Evolutionary conservation across 2,113 vertebrate species (phyloP).

Genomic region (Lepidiolamprologus cunningtoni): DNA sequence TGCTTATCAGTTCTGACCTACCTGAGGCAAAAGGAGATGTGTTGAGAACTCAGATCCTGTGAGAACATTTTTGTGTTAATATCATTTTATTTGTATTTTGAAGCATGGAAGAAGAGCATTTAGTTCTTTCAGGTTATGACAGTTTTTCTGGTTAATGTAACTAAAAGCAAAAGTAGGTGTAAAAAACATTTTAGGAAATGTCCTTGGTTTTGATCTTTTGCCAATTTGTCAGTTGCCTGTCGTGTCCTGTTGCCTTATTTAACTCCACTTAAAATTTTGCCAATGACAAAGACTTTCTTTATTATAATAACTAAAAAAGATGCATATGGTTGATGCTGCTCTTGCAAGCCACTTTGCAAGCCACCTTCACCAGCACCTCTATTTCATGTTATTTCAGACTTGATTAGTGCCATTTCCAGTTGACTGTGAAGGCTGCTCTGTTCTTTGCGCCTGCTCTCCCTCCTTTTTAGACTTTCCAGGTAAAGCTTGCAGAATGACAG

Average conservation of each 20-base stretch:
- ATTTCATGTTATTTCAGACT: neutral
- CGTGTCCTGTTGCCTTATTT: neutral
- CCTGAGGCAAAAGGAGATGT: neutral
- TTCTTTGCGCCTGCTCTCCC: neutral
- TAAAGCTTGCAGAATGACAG: neutral
- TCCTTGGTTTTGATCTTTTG: neutral
- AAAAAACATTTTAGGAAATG: neutral
- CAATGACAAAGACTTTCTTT: neutral
- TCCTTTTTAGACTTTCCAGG: neutral
- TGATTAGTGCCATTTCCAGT: neutral
- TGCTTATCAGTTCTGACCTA: neutral
- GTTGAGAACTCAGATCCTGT: neutral
- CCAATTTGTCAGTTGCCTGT: neutral
- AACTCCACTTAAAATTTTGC: neutral
- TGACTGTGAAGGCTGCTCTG: neutral
- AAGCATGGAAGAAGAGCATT: neutral
- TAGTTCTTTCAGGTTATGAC: neutral
- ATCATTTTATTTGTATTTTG: neutral
- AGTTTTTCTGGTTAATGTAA: neutral
- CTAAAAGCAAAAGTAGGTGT: neutral
- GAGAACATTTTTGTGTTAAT: neutral
- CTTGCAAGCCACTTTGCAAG: neutral
- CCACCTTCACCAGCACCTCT: neutral
- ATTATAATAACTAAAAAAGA: neutral
- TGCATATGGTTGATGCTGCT: neutral